These are phyloP conservation scores for Ariopsis seemanni DNA, from an alignment of 2,113 vertebrate species.

Conservation along the genomic window DNA sequence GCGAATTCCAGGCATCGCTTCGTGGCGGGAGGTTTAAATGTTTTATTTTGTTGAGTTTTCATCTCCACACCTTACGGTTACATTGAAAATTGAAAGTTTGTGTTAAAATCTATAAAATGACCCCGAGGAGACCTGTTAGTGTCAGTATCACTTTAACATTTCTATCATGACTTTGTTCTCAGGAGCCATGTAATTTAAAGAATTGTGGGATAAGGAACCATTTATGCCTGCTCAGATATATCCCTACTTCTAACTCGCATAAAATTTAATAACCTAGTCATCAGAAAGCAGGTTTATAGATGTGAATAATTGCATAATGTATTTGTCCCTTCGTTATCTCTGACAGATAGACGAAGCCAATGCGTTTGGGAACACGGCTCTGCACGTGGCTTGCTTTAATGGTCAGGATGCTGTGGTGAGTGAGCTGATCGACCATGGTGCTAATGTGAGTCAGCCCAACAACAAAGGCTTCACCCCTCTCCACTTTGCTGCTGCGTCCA, in stretches of 20 bases:
- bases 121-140: no score
- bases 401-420: constrained; percentile 92
- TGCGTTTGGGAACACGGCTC: constrained; percentile 90
- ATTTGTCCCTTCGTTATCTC: constrained; percentile 18
- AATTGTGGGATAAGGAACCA: not conserved
- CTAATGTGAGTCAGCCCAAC: constrained; percentile 94
- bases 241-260: not conserved
- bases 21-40: no score
- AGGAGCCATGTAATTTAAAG: no score
- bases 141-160: no score
- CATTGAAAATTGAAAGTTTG: no score
- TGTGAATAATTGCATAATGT: no score
- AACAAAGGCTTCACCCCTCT: constrained; percentile 93
- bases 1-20: no score
- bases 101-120: no score
- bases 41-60: no score
- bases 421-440: constrained; percentile 93
- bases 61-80: no score
- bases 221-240: not conserved
- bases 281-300: not conserved
- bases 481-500: constrained; percentile 96
- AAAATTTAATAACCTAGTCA: not conserved
- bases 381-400: constrained; percentile 94
- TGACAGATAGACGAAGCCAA: constrained; percentile 93
- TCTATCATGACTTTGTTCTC: no score